Percentiles rank a stretch among this genome's conserved stretches.
These are phyloP conservation scores for Campodea augens DNA, from an alignment of 1,140 invertebrate species.

Conservation along the genomic window DNA sequence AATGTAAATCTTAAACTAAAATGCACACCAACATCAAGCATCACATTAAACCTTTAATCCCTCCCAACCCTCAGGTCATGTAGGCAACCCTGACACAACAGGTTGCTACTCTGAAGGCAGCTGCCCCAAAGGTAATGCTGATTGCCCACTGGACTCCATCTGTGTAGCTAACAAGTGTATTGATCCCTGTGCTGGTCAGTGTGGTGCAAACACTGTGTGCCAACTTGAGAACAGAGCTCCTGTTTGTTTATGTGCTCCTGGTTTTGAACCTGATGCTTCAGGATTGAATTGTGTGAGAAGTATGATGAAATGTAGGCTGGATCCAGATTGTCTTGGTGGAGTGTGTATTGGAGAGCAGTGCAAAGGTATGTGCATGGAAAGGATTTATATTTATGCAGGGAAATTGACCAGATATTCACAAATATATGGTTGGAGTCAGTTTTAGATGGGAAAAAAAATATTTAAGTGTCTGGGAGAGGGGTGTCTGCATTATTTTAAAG, in stretches of 20 bases:
- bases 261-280: constrained; percentile 41
- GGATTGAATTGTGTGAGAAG: constrained; percentile 50
- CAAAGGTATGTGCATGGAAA: constrained; percentile 29
- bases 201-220: constrained; percentile 56
- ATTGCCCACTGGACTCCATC: constrained; percentile 50
- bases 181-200: constrained; percentile 55
- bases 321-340: constrained; percentile 53
- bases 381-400: no score
- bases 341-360: constrained; percentile 66
- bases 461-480: no score
- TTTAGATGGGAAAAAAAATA: no score
- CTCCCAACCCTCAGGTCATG: constrained; percentile 27
- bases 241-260: constrained; percentile 48
- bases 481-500: no score
- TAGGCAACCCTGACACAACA: constrained; percentile 49
- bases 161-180: constrained; percentile 50
- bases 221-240: constrained; percentile 49
- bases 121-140: constrained; percentile 42
- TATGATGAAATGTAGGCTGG: constrained; percentile 39
- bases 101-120: constrained; percentile 57
- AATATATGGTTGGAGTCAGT: no score
- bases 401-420: no score
- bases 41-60: background rate
- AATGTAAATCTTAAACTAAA: no score
- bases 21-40: constrained; percentile 6